A percentile compares a stretch with the other conserved stretches of the same genome.
phyloP scores from a whole-genome alignment of 2,797 vertebrate genomes.

The Gastrophryne carolinensis region DNA sequence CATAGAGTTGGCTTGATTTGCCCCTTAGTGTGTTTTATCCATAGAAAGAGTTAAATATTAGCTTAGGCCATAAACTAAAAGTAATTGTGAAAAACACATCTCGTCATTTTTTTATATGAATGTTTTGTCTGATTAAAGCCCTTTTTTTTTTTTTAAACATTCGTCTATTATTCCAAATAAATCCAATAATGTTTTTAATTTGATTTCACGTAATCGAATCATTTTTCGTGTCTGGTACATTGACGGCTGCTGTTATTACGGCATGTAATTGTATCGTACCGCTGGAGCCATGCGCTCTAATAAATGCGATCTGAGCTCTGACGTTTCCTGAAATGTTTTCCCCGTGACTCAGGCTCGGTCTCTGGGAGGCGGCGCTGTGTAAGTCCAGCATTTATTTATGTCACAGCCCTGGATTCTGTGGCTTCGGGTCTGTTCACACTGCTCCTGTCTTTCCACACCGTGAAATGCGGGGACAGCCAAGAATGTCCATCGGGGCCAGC shows the following conservation, averaged over 20 bases:
- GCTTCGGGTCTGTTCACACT: too few species aligned
- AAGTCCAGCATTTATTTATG: not conserved
- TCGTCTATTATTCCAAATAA: not conserved
- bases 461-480: too few species aligned
- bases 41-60: too few species aligned
- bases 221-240: not conserved
- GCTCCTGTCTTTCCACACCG: too few species aligned
- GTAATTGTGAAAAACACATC: too few species aligned
- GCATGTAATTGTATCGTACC: conserved; percentile 7
- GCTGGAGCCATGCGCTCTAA: not conserved
- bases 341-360: conserved; percentile 11
- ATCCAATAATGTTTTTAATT: conserved; percentile 1
- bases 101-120: not conserved
- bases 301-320: not conserved
- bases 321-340: conserved; percentile 27
- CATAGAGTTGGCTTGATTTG: too few species aligned
- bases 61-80: too few species aligned
- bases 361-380: not conserved
- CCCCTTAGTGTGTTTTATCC: too few species aligned
- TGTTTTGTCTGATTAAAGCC: not conserved
- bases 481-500: too few species aligned
- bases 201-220: conserved; percentile 23
- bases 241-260: not conserved
- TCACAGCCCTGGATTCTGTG: too few species aligned
- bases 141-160: not conserved